Evolutionary conservation across 2,113 vertebrate genomes (phyloP).

Genomic region (Numenius arquata): DNA sequence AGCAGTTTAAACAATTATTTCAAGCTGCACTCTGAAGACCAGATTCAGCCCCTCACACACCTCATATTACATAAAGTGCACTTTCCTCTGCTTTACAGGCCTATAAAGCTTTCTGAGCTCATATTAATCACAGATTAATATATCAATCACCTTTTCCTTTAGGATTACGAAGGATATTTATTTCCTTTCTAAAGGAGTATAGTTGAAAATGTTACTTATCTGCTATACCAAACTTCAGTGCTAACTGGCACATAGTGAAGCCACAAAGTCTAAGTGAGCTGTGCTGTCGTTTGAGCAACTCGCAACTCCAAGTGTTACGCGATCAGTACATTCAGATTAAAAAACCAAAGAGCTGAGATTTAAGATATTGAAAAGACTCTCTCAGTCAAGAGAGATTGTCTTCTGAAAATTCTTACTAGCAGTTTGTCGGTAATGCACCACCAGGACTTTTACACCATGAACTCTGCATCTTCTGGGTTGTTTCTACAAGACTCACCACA

Average conservation of each 20-base stretch:
- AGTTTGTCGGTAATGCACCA: background rate
- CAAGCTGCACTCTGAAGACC: background rate
- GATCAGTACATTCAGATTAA: background rate
- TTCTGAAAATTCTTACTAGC: background rate
- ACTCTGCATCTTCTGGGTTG: background rate
- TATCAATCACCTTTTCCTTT: background rate
- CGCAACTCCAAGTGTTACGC: background rate
- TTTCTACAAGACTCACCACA: background rate
- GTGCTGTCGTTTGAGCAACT: background rate
- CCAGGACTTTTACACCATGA: background rate
- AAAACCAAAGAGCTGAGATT: background rate
- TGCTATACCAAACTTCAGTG: background rate
- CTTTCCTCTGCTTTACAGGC: background rate
- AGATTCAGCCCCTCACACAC: background rate
- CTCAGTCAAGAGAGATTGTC: background rate
- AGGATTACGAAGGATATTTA: background rate
- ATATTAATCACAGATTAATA: background rate
- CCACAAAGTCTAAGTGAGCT: background rate
- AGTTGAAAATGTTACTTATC: background rate
- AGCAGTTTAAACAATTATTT: conserved; percentile 39
- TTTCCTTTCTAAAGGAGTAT: background rate
- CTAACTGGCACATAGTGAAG: background rate
- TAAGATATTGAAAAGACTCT: background rate
- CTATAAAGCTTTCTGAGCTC: background rate
- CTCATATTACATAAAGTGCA: background rate